Conservation (phyloP, 2,113 vertebrate species). For the Daphoenositta chrysoptera region DNA sequence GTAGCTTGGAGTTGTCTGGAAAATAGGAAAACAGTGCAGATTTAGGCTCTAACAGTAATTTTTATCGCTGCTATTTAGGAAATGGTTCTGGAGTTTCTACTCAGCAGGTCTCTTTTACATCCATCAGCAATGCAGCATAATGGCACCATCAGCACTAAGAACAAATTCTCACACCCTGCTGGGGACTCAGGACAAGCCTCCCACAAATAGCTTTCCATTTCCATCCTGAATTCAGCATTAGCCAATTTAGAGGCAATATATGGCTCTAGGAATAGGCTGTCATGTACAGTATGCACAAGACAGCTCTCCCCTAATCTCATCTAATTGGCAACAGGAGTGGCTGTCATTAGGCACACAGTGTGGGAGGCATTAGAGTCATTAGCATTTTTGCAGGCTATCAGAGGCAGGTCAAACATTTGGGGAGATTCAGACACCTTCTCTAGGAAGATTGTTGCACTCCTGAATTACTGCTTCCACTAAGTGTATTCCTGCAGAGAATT, state of each 20-base stretch:
- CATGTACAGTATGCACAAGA: conserved; percentile 46
- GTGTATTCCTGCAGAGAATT: not conserved
- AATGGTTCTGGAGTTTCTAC: conserved; percentile 27
- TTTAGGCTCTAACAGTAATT: not conserved
- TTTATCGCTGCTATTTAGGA: conserved; percentile 40
- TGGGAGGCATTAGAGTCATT: conserved; percentile 22
- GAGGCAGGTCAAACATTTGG: not conserved
- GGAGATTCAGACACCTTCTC: not conserved
- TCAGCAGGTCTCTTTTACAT: conserved; percentile 24
- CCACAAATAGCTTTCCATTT: conserved; percentile 45
- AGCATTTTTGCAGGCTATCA: not conserved
- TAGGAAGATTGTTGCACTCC: not conserved
- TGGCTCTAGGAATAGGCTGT: conserved; percentile 47
- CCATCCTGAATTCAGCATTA: conserved; percentile 40
- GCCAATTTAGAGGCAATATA: conserved; percentile 46
- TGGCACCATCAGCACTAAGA: not conserved
- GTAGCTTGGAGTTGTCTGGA: not conserved
- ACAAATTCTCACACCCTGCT: conserved; percentile 39
- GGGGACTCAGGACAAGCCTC: conserved; percentile 27
- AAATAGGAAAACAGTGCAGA: conserved; percentile 1
- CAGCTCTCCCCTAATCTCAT: conserved; percentile 29
- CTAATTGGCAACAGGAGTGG: conserved; percentile 42
- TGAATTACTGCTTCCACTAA: not conserved
- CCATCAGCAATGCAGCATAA: conserved; percentile 20
- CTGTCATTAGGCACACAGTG: conserved; percentile 34